Evolutionary conservation across 2,797 vertebrate genomes (phyloP).

Genomic region (Eulemur mongoz): DNA sequence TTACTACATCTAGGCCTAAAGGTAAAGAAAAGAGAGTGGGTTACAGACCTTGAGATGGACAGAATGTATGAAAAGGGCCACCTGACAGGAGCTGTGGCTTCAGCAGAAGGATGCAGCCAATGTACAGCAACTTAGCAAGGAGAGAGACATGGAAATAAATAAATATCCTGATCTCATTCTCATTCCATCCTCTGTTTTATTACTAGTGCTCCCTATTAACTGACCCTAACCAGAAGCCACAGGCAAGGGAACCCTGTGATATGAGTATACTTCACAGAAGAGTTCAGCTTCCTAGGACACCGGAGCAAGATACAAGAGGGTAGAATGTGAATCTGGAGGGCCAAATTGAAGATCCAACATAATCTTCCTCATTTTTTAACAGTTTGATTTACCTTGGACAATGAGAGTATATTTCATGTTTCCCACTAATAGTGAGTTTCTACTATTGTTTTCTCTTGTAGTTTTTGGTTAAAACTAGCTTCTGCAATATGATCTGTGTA

Average conservation of each 20-base stretch:
- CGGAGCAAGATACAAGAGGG: not conserved
- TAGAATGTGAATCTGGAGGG: not conserved
- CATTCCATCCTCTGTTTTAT: not conserved
- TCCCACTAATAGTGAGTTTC: not conserved
- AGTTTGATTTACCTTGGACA: not conserved
- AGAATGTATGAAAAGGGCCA: not conserved
- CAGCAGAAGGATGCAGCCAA: not conserved
- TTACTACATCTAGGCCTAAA: not conserved
- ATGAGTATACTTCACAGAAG: not conserved
- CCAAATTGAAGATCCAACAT: not conserved
- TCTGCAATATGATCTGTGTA: not conserved
- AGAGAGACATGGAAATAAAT: not conserved
- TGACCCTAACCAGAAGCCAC: not conserved
- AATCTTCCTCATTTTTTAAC: slow-evolving; percentile 1
- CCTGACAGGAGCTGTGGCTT: not conserved
- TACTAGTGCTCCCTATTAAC: not conserved
- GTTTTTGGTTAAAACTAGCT: not conserved
- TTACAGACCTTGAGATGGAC: not conserved
- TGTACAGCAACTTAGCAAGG: not conserved
- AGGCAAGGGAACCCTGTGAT: not conserved
- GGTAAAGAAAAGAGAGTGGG: not conserved
- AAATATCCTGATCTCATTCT: not conserved
- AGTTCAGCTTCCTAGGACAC: not conserved
- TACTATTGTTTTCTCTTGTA: not conserved
- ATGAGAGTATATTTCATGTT: not conserved